Base-by-base conservation (phyloP, 2,888 invertebrate species). In the Tachystola acroxantha region DNA sequence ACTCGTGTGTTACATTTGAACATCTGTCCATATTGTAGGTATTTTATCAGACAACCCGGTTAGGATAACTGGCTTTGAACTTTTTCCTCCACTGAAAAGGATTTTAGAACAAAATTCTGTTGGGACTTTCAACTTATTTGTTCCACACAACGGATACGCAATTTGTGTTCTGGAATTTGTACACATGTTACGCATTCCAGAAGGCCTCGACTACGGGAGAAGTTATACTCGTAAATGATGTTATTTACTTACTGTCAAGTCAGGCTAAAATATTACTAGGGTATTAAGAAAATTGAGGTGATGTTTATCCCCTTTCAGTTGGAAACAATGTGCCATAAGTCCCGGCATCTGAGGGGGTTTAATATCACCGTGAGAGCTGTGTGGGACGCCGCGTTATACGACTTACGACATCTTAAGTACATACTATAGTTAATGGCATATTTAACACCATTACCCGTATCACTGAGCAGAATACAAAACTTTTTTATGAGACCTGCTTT, bases 251-350 rank as follows among this genome's bases (percentile, higher is more conserved):
- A n/a, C 11, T 27, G 35, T 13, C 29, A 29, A 10, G 35, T 7
- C 10, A 22, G 13, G 20, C 32, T 37, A 32, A 32, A 20, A 37
- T 37, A 37, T 37, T 36, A 40, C 39, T 36, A 39, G 34, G 39
- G 38, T 46, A 49, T 53, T 48, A 52, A 45, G n/a, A 24, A 24
- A 45, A 53, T 53, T 44, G 51, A 45, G 46, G 46, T 41, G 43
- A 52, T 48, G 47, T 53, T 54, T 56, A 52, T 46, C 48, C 47
- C 37, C 48, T 43, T 52, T 50, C 39, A 50, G 46, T 46, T 49
- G 39, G 45, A 53, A 55, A 60, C 59, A 63, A 58, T 58, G 50
- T 39, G 41, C 53, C 48, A 59, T 64, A 61, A 59, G 49, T 57
- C 51, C 50, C 49, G 42, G 39, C 46, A 53, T 53, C 47, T 45